Percentiles rank a stretch among this genome's conserved stretches.
Conservation (phyloP, 1,140 invertebrate species). For the Arctopsyche grandis region DNA sequence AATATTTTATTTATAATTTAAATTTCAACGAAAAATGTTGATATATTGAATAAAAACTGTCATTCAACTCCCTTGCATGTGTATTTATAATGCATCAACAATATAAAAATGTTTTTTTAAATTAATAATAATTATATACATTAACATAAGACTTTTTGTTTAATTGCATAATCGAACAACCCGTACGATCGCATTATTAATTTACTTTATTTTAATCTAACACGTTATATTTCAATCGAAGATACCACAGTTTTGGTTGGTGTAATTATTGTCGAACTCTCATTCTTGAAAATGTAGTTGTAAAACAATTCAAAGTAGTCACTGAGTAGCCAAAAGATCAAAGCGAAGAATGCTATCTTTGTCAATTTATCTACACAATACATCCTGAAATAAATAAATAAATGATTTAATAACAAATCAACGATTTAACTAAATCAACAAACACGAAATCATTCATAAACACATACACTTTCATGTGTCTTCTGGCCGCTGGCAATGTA, state of each 20-base stretch:
- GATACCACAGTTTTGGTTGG: slow-evolving; percentile 24
- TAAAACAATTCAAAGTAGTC: slow-evolving; percentile 50
- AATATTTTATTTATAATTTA: too few species aligned
- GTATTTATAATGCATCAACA: too few species aligned
- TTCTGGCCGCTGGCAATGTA: slow-evolving; percentile 80
- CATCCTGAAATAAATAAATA: slow-evolving; percentile 68
- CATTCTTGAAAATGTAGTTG: slow-evolving; percentile 51
- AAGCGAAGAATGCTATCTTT: slow-evolving; percentile 62
- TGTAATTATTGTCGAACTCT: slow-evolving; percentile 34
- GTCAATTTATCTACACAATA: slow-evolving; percentile 68
- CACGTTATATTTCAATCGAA: slow-evolving; percentile 41
- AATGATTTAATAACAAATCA: slow-evolving; percentile 8
- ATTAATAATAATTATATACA: too few species aligned
- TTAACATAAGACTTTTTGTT: neutral
- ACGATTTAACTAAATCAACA: neutral
- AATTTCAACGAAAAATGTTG: too few species aligned
- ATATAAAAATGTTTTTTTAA: too few species aligned
- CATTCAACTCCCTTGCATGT: too few species aligned
- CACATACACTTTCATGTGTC: slow-evolving; percentile 81
- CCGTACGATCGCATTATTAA: too few species aligned
- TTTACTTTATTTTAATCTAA: too few species aligned
- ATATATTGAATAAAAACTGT: too few species aligned
- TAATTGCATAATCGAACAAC: neutral
- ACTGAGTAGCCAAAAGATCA: slow-evolving; percentile 59
- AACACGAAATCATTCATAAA: slow-evolving; percentile 23